Conservation (phyloP, 2,797 vertebrate genomes). For the Paguma larvata region DNA sequence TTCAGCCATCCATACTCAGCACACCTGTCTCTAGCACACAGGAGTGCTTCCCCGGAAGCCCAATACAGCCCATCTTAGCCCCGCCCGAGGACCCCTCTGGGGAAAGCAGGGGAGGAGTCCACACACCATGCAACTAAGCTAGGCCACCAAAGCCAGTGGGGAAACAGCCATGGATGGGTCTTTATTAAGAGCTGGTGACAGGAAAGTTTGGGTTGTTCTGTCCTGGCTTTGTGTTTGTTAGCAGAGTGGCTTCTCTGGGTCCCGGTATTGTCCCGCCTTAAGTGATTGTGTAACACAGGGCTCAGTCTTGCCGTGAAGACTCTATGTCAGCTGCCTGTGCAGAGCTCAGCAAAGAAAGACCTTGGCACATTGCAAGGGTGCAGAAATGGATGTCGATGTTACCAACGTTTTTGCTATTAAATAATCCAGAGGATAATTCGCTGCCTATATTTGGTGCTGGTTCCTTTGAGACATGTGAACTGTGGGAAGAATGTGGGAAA, state of each 20-base stretch:
- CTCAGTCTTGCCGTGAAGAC: background rate
- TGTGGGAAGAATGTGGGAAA: background rate
- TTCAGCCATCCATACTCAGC: background rate
- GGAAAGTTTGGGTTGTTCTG: background rate
- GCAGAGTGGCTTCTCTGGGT: background rate
- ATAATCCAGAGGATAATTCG: background rate
- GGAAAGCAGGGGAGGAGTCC: background rate
- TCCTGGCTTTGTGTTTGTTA: background rate
- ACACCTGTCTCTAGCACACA: background rate
- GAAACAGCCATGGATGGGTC: background rate
- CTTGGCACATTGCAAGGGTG: background rate
- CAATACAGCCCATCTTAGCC: background rate
- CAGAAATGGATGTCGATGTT: background rate
- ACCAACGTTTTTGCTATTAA: background rate
- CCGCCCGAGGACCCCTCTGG: background rate
- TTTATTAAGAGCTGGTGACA: background rate
- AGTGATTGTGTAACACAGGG: background rate
- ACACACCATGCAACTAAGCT: background rate
- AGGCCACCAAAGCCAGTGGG: background rate
- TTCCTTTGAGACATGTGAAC: background rate
- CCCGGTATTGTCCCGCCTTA: too few relatives aligned
- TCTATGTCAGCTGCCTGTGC: background rate
- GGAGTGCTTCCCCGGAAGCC: background rate
- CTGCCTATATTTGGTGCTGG: background rate
- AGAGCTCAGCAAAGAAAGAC: background rate